Base-by-base conservation (phyloP, 1,140 invertebrate genomes). In the Mycetomoellerius zeteki region DNA sequence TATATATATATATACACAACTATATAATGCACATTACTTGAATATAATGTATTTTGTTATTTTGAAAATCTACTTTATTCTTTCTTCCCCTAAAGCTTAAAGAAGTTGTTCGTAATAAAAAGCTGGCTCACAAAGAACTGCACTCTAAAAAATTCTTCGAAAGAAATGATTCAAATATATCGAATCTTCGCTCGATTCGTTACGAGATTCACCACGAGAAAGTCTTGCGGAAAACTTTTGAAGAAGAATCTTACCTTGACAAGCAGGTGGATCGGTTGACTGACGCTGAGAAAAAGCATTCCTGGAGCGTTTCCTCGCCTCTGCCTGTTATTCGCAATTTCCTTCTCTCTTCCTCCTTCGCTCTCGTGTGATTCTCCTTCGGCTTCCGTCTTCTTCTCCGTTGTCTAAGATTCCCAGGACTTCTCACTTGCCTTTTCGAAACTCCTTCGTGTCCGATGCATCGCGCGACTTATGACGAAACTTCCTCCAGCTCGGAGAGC, bases 261-360 rank as follows among this genome's bases (percentile, higher is more conserved):
- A 73, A 95, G 93, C 91, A 95, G 92, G 93, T 95, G 94, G 91
- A 95, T 93, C 89, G 95, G 95, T 75, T 95, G 94, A 92, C 95
- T 95, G 93, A 95, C 94, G 88, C 93, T 95, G 87, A 95, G 93
- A n/a, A n/a, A n/a, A n/a, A n/a, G 95, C 94, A 95, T 95, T 92
- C 91, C 91, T 92, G 71, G 86, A 84, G 69, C 86, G 65, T 92
- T 92, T 91, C 90, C 86, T 80, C 89, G 77, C 67, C 56, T 85
- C 88, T 71, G 58, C 73, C 73, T 88, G 80, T 86, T 86, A 78
- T 85, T 84, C 77, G 84, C 78, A 69, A 78, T 72, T 78, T 43
- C 43, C 24, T 58, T 37, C 30, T 50, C 16, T 71, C 69, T 16
- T 65, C 21, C 37, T 86, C 21, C 64, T 43, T 58, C 71, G 37